A percentile compares a stretch with the other conserved stretches of the same genome.
Conservation (phyloP, 2,888 invertebrate genomes). For the Leptinotarsa peninsularis region DNA sequence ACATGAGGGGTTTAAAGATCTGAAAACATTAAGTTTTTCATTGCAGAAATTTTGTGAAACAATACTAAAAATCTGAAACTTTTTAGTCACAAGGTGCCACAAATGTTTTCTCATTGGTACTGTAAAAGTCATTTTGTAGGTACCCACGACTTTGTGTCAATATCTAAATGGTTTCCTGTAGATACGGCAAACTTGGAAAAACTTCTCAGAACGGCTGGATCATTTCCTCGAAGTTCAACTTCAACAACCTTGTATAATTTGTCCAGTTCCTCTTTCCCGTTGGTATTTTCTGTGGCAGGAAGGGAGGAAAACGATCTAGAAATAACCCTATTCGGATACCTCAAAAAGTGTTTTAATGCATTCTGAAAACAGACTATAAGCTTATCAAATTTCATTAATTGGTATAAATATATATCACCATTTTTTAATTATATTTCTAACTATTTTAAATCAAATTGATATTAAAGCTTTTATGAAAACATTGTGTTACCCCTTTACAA, state of each 20-base stretch:
- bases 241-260: conserved; percentile 86
- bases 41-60: too few species aligned
- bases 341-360: conserved; percentile 26
- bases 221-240: conserved; percentile 88
- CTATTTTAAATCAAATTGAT: too few species aligned
- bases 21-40: too few species aligned
- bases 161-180: conserved; percentile 84
- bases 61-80: too few species aligned
- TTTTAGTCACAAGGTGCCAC: too few species aligned
- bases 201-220: conserved; percentile 88
- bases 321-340: conserved; percentile 5
- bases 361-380: conserved; percentile 23
- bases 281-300: background rate
- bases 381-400: background rate
- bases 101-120: too few species aligned
- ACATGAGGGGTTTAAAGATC: too few species aligned
- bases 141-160: conserved; percentile 79
- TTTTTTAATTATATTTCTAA: background rate
- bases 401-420: background rate
- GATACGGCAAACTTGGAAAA: conserved; percentile 87
- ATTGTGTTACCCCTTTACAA: too few species aligned
- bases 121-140: conserved; percentile 31
- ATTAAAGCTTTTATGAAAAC: too few species aligned
- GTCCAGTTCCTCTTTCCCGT: conserved; percentile 69
- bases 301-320: conserved; percentile 22